These are phyloP conservation scores for Microchrysa polita DNA, from an alignment of 2,888 invertebrate genomes.

Conservation along the genomic window DNA sequence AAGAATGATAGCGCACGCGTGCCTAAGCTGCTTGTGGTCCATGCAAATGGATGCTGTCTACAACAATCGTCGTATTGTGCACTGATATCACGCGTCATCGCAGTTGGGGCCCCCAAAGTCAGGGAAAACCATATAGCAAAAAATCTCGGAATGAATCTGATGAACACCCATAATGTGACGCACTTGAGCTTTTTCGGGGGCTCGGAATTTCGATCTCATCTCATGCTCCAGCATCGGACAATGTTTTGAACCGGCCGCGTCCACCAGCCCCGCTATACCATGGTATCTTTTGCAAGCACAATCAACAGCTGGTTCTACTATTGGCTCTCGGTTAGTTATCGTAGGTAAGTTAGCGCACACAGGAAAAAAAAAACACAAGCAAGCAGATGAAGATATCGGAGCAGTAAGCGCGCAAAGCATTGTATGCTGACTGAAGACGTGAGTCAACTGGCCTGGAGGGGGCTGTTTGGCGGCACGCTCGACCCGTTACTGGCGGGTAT, in stretches of 20 bases:
- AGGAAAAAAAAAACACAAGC: not conserved
- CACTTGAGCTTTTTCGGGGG: constrained; percentile 22
- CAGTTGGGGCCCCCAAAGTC: constrained; percentile 16
- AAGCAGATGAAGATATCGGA: not conserved
- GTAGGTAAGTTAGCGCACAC: not conserved
- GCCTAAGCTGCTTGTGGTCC: constrained; percentile 19
- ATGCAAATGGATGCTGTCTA: not conserved
- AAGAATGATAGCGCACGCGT: constrained; percentile 39
- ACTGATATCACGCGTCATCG: constrained; percentile 15
- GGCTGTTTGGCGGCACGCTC: constrained; percentile 36
- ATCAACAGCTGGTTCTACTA: constrained; percentile 6
- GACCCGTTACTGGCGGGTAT: constrained; percentile 63
- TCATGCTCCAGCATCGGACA: not conserved
- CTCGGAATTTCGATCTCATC: constrained; percentile 6
- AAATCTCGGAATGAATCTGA: constrained; percentile 9
- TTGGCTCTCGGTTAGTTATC: constrained; percentile 5
- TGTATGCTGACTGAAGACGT: not conserved
- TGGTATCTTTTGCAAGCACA: not conserved
- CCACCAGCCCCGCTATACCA: not conserved
- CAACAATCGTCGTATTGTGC: not conserved
- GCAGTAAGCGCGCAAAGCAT: constrained; percentile 4
- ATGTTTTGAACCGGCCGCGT: constrained; percentile 19
- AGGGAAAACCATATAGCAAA: constrained; percentile 15
- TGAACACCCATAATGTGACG: constrained; percentile 4
- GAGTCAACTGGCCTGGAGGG: constrained; percentile 25